A percentile compares a stretch with the other conserved stretches of the same genome.
Conservation (phyloP, 2,113 vertebrate species). For the Dromiciops gliroides region DNA sequence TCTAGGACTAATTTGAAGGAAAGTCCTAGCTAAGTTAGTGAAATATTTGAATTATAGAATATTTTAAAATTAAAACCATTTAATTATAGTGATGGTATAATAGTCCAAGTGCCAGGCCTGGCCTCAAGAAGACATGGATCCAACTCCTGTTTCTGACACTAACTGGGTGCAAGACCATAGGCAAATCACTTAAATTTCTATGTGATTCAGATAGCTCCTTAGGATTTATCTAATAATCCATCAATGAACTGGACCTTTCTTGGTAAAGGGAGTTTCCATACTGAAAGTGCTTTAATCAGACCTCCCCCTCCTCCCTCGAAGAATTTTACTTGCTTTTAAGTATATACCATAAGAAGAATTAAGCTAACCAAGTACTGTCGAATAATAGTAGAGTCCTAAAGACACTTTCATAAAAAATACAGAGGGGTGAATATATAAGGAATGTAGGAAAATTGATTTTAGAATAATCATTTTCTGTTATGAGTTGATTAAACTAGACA, state of each 20-base stretch:
- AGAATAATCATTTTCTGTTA: not conserved
- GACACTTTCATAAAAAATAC: constrained; percentile 5
- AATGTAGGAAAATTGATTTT: constrained; percentile 13
- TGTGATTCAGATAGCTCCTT: not conserved
- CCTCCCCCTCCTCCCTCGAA: not conserved
- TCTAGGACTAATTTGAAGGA: constrained; percentile 1
- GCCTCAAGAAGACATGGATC: not conserved
- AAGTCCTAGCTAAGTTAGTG: constrained; percentile 6
- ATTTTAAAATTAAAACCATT: constrained; percentile 19
- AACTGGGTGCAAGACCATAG: not conserved
- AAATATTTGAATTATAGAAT: constrained; percentile 15
- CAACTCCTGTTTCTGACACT: not conserved
- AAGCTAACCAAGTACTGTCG: not conserved
- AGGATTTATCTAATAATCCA: not conserved
- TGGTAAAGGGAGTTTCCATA: not conserved
- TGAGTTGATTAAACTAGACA: constrained; percentile 16
- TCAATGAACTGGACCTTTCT: not conserved
- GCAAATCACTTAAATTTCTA: not conserved
- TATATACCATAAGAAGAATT: not conserved
- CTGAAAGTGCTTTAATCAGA: not conserved
- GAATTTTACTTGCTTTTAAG: not conserved
- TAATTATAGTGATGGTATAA: not conserved
- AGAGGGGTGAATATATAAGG: not conserved
- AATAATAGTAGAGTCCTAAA: not conserved
- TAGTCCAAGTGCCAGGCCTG: not conserved